Evolutionary conservation across 2,888 invertebrate species (phyloP).

Genomic region (Sinopyrophorus schimmeli): DNA sequence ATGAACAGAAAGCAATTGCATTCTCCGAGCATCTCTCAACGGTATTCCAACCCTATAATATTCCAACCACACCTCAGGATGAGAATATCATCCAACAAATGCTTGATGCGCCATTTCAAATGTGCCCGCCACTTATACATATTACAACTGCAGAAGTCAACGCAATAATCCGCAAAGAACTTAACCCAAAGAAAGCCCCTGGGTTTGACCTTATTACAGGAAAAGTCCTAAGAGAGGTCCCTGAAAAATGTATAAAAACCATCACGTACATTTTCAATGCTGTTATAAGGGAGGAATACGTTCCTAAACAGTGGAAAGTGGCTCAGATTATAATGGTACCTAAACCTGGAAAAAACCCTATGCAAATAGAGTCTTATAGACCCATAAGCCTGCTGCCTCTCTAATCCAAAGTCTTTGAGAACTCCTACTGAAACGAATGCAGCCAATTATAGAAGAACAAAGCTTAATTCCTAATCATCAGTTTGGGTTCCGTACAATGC

Average conservation of each 20-base stretch:
- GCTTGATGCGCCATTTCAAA: conserved; percentile 6
- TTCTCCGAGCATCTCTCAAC: conserved; percentile 3
- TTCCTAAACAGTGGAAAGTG: conserved; percentile 1
- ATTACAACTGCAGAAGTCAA: not conserved
- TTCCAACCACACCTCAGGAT: not conserved
- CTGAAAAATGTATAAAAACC: conserved; percentile 1
- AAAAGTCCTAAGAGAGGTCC: conserved; percentile 4
- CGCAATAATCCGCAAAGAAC: not conserved
- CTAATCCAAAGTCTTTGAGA: conserved; percentile 2
- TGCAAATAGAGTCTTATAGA: not conserved
- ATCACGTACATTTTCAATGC: conserved; percentile 3
- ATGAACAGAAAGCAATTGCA: not conserved
- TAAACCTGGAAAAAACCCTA: conserved; percentile 4
- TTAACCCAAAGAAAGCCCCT: conserved; percentile 2
- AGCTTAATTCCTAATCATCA: too few relatives aligned
- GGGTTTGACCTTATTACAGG: conserved; percentile 3
- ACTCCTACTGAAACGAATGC: conserved; percentile 1
- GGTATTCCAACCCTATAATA: conserved; percentile 1
- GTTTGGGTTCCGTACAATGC: too few relatives aligned
- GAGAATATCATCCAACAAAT: not conserved
- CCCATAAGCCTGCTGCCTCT: too few relatives aligned
- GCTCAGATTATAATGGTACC: conserved; percentile 2
- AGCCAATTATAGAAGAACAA: not conserved
- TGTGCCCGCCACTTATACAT: not conserved
- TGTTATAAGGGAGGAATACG: not conserved